Conservation (phyloP, 2,797 vertebrate species). For the Labroides dimidiatus region DNA sequence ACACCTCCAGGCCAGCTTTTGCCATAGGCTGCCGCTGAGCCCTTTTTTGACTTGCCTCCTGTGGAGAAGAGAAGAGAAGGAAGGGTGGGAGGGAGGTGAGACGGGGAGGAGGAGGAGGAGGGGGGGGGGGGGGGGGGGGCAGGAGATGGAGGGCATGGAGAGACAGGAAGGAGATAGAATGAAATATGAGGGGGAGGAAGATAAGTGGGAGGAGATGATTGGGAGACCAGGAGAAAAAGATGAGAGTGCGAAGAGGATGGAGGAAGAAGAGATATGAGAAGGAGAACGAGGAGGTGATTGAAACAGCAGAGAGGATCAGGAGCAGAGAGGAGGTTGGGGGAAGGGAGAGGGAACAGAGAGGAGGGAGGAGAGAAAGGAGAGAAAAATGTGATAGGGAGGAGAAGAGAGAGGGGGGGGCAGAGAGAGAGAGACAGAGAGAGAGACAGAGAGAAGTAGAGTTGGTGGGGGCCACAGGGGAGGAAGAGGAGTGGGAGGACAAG, state of each 20-base stretch:
- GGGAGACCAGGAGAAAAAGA: slow-evolving; percentile 53
- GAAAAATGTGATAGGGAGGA: slow-evolving; percentile 48
- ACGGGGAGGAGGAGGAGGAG: slow-evolving; percentile 46
- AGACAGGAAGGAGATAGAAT: slow-evolving; percentile 53
- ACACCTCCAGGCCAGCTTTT: slow-evolving; percentile 80
- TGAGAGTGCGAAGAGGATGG: slow-evolving; percentile 50
- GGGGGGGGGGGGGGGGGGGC: slow-evolving; percentile 31
- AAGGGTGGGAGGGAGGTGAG: slow-evolving; percentile 52
- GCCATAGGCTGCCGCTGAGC: slow-evolving; percentile 70
- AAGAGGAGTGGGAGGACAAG: slow-evolving; percentile 35
- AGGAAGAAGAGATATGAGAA: slow-evolving; percentile 41
- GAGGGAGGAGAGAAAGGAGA: slow-evolving; percentile 53
- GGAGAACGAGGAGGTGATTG: slow-evolving; percentile 35
- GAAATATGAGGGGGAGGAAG: slow-evolving; percentile 60
- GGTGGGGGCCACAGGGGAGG: slow-evolving; percentile 9
- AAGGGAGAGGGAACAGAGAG: slow-evolving; percentile 60
- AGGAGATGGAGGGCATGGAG: slow-evolving; percentile 21
- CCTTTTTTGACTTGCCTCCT: slow-evolving; percentile 84
- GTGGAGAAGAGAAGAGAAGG: slow-evolving; percentile 65
- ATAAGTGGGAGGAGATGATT: slow-evolving; percentile 71
- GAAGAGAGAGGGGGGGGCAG: slow-evolving; percentile 35
- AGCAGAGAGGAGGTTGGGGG: slow-evolving; percentile 32
- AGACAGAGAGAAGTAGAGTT: slow-evolving; percentile 36
- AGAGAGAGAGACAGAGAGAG: slow-evolving; percentile 36
- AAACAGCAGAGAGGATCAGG: slow-evolving; percentile 37